A percentile compares a stretch with the other conserved stretches of the same genome.
Evolutionary conservation across 2,888 invertebrate species (phyloP).

Genomic region (Lissonota sp.): DNA sequence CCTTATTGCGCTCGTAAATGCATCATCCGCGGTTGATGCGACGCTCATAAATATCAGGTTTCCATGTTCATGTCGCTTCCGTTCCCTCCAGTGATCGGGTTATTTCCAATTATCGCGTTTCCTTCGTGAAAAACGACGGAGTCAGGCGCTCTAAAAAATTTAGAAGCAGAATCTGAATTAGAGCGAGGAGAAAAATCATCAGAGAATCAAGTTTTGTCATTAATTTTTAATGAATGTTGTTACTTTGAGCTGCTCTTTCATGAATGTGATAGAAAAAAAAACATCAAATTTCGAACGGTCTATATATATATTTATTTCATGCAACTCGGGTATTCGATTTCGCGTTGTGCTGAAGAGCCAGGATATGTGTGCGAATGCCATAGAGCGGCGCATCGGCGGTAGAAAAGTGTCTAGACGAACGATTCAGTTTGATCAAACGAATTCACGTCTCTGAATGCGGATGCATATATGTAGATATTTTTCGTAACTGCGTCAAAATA

Average conservation of each 20-base stretch:
- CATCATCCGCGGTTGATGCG: conserved; percentile 47
- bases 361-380: conserved; percentile 1
- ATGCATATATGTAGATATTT: conserved; percentile 21
- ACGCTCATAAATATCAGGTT: conserved; percentile 68
- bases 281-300: background rate
- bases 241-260: too few species aligned
- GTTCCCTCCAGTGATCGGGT: conserved; percentile 63
- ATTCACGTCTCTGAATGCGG: conserved; percentile 11
- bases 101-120: conserved; percentile 70
- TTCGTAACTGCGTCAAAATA: conserved; percentile 56
- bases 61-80: conserved; percentile 33
- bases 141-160: background rate
- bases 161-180: too few species aligned
- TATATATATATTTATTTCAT: background rate
- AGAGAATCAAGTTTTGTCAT: too few species aligned
- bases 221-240: too few species aligned
- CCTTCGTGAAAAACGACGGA: conserved; percentile 3
- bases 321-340: background rate
- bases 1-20: conserved; percentile 52
- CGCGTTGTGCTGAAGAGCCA: background rate
- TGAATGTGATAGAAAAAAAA: background rate
- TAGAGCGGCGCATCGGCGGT: background rate
- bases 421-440: conserved; percentile 56
- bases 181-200: too few species aligned
- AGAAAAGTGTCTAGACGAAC: conserved; percentile 51